These are phyloP conservation scores for Stenopsyche tienmushanensis DNA, from an alignment of 1,140 invertebrate species.

Conservation along the genomic window DNA sequence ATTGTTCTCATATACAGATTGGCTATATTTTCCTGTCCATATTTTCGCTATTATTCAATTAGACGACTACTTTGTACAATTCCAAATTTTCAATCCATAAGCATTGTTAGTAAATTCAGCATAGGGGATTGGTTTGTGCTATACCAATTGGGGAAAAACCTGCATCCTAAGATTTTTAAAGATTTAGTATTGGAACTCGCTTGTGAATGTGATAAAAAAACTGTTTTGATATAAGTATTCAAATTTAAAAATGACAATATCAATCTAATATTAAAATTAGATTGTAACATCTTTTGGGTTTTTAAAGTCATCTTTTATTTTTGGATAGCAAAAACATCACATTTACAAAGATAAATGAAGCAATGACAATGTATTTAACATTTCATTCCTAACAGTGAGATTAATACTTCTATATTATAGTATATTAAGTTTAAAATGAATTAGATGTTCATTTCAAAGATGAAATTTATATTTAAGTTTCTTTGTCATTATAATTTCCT, in stretches of 20 bases:
- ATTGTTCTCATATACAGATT: slow-evolving; percentile 65
- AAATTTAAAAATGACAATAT: not conserved
- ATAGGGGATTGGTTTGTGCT: slow-evolving; percentile 72
- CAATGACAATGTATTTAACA: no score
- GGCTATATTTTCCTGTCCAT: slow-evolving; percentile 52
- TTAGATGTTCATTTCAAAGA: no score
- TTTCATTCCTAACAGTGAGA: no score
- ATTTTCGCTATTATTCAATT: slow-evolving; percentile 57
- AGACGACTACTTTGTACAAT: slow-evolving; percentile 56
- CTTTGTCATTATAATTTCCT: no score
- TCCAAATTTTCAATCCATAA: slow-evolving; percentile 52
- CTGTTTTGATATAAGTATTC: not conserved
- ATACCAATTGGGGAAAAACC: slow-evolving; percentile 65
- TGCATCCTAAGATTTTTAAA: slow-evolving; percentile 62
- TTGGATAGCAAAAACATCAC: no score
- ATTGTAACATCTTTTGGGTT: not conserved
- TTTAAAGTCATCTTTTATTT: no score
- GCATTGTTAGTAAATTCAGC: slow-evolving; percentile 57
- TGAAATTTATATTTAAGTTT: no score
- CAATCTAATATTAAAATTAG: not conserved
- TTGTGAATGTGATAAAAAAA: slow-evolving; percentile 44
- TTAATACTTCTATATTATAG: no score
- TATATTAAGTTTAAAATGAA: no score
- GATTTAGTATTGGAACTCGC: slow-evolving; percentile 56
- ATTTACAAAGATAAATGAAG: no score